Conservation (phyloP, 2,113 vertebrate genomes). For the Apodemus speciosus region DNA sequence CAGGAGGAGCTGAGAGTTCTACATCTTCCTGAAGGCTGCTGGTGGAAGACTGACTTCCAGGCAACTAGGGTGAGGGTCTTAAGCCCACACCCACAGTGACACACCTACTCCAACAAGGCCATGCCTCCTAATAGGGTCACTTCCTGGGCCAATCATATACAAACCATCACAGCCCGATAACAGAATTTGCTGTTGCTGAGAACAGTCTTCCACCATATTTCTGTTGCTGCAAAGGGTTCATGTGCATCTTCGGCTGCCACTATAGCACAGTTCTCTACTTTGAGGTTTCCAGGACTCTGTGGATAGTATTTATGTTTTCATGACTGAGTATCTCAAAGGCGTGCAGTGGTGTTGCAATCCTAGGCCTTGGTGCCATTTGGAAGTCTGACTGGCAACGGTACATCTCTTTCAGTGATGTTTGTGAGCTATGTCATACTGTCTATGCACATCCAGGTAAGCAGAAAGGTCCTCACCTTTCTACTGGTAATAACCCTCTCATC, state of each 20-base stretch:
- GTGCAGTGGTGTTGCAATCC: background rate
- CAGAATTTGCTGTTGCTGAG: background rate
- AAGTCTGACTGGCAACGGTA: background rate
- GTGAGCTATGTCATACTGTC: background rate
- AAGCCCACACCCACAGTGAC: no score
- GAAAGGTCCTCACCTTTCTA: background rate
- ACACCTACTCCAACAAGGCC: no score
- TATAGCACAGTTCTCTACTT: background rate
- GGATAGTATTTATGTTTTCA: background rate
- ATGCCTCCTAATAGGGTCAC: no score
- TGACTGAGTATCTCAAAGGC: background rate
- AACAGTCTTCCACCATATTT: slow-evolving; percentile 1
- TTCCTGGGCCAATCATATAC: no score
- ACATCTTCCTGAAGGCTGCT: no score
- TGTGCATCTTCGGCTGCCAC: background rate
- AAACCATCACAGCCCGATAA: no score
- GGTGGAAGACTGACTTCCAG: no score
- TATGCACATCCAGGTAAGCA: background rate
- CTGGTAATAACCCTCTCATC: background rate
- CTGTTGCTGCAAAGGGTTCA: background rate
- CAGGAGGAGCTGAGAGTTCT: no score
- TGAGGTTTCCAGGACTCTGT: background rate
- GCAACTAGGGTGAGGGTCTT: no score
- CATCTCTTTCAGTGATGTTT: background rate
- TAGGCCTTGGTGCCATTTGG: background rate